Evolutionary conservation across 2,113 vertebrate genomes (phyloP), one percentile per base, ranked within the genome.

Genomic region (Leptobrachium ailaonicum): DNA sequence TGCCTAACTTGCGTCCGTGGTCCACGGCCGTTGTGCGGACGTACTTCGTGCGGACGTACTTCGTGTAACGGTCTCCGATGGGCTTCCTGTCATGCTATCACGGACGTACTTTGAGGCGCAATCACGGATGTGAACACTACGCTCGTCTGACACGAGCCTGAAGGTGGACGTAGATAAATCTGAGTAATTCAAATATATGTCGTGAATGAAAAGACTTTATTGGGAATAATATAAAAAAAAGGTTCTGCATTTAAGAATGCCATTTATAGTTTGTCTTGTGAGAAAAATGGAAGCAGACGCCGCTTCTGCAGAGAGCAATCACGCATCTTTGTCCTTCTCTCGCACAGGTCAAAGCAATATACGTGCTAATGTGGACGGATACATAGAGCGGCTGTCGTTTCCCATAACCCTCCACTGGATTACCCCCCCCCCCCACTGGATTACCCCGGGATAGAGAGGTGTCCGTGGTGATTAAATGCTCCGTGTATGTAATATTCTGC

Each of bases 301-400:
- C 10, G 54, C 44, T 54, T n/a, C 63, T 13, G 3, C 58, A 6
- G 54, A 58, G 2, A 69, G 45, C 9, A 69, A 6, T 32, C 5
- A 44, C 53, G 44, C 32, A 41, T 64, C 41, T 20, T 43, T 1
- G 41, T n/a, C 75, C 66, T 77, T 41, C 74, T 53, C 69, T 69
- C 67, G 14, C 41, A 32, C 41, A 77, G 50, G 41, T 67, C 40
- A 20, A 47, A 68, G 75, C 63, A 66, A 54, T 68, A 76, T 44
- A 41, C 41, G 32, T 11, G 6, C 56, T 60, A 60, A 60, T 60
- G 56, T 60, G 11, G 12, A 2, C 12, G 50, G 56, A 58, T 58
- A 58, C 13, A 40, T 7, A 64, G 62, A 2, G 4, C 4, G 60
- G 9, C 60, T 62, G 60, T 13, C 6, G 60, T 14, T 62, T 62